Base-by-base conservation (phyloP, 2,888 invertebrate genomes). In the Parascotia fuliginaria region DNA sequence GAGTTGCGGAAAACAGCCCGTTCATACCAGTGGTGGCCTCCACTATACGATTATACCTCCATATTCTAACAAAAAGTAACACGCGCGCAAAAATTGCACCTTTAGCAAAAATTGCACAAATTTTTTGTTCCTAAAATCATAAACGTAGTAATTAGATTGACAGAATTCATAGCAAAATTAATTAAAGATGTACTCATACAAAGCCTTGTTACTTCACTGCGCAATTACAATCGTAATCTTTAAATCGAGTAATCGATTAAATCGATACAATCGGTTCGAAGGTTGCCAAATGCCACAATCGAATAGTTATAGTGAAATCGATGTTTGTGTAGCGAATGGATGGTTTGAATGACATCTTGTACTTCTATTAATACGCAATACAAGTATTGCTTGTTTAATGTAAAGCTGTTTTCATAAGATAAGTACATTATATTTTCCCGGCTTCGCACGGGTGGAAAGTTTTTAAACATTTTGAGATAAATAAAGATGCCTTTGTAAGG, bases 281-380 rank as follows among this genome's bases (percentile, higher is more conserved):
- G 47, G 53, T 51, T 29, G 14, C 2, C 13, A 31, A 15, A 37
- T 47, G 55, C 32, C 11, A 36, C 39, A 32, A 47, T 38, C 33
- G 34, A 53, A 53, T 48, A 53, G 19, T 49, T 49, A 27, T 4
- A 27, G 60, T 40, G 49, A 53, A 56, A 53, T 47, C 29, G n/a
- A 24, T 42, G 33, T 47, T 45, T 34, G 12, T 31, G 41, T 14
- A 24, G 5, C 12, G 22, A 29, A n/a, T 13, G 29, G 9, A 24
- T 12, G 32, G 27, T 33, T 24, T 27, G 22, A 24, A 24, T 11
- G 29, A 41, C 31, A 15, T 29, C 6, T 22, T 19, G 24, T 24
- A 15, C 38, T 28, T 32, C 29, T 31, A 34, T 7, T 29, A 27
- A 31, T 16, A 32, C 36, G 32, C 27, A 9, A 11, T 16, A 3